Percentiles rank a stretch among this genome's conserved stretches.
Evolutionary conservation across 2,113 vertebrate genomes (phyloP).

Genomic region (Canis aureus): DNA sequence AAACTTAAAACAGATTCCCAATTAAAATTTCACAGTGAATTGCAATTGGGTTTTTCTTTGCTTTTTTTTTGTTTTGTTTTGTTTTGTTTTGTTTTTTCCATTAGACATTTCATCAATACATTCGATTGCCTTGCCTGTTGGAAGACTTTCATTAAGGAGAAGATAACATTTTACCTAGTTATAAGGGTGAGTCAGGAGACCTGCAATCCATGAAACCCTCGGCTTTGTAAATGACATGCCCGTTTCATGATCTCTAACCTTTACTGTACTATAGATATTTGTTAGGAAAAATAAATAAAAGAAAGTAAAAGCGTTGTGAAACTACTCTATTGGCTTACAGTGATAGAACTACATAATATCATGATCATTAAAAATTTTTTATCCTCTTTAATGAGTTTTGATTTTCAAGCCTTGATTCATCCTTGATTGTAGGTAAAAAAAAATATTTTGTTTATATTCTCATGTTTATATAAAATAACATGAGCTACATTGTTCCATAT

Average conservation of each 20-base stretch:
- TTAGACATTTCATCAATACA: conserved; percentile 67
- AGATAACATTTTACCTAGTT: conserved; percentile 61
- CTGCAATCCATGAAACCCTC: conserved; percentile 57
- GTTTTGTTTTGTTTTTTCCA: background rate
- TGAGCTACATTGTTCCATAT: background rate
- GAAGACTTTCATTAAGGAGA: conserved; percentile 22
- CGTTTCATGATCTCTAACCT: conserved; percentile 9
- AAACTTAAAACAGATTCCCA: conserved; percentile 43
- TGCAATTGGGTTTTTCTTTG: background rate
- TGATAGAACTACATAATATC: background rate
- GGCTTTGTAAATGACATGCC: conserved; percentile 34
- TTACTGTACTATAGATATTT: background rate
- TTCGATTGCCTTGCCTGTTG: conserved; percentile 16
- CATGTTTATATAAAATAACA: background rate
- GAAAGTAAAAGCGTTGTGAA: background rate
- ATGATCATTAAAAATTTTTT: background rate
- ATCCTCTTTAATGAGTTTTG: background rate
- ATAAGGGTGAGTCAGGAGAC: background rate
- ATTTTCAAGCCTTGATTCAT: background rate
- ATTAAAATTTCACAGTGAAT: conserved; percentile 50
- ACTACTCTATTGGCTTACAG: background rate
- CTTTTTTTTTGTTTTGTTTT: background rate
- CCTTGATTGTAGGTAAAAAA: background rate
- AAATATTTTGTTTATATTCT: too few species aligned
- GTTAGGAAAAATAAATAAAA: conserved; percentile 26